These are phyloP conservation scores for Meloidogyne floridensis DNA, from an alignment of 1,140 invertebrate species.

Conservation along the genomic window DNA sequence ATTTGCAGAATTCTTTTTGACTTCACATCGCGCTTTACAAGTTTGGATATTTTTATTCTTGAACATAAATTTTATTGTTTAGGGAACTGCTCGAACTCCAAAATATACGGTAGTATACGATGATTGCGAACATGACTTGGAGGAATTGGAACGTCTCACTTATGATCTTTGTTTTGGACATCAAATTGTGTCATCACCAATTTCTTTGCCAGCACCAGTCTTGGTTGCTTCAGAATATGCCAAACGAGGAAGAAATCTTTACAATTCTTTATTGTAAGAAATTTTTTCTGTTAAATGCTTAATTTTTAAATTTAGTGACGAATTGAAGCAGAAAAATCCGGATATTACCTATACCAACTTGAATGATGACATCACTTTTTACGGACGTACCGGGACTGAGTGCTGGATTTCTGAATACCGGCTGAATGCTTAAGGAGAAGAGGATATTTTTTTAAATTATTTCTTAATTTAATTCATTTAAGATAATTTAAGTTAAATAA, in stretches of 20 bases:
- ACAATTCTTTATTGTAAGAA: slow-evolving; percentile 23
- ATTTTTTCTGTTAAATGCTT: background rate
- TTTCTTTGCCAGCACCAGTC: slow-evolving; percentile 35
- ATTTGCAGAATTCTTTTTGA: slow-evolving; percentile 49
- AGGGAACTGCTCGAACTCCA: slow-evolving; percentile 50
- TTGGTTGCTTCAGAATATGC: slow-evolving; percentile 47
- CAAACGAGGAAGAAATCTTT: slow-evolving; percentile 40
- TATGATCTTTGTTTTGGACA: slow-evolving; percentile 52
- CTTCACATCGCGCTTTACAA: slow-evolving; percentile 44
- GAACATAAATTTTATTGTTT: slow-evolving; percentile 32
- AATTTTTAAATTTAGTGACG: background rate
- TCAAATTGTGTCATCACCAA: slow-evolving; percentile 42
- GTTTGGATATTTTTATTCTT: slow-evolving; percentile 22
- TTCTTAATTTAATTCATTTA: background rate
- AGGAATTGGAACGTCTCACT: slow-evolving; percentile 36
- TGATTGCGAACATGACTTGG: slow-evolving; percentile 31
- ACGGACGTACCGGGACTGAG: background rate
- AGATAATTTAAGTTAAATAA: background rate
- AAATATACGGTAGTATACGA: slow-evolving; percentile 45
- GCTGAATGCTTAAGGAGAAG: background rate
- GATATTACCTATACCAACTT: background rate
- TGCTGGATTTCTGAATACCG: slow-evolving; percentile 1
- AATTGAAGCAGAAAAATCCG: background rate
- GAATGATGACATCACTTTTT: slow-evolving; percentile 1
- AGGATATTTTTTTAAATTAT: background rate